Base-by-base conservation (phyloP, 1,140 invertebrate species). In the Micrasema minimum region DNA sequence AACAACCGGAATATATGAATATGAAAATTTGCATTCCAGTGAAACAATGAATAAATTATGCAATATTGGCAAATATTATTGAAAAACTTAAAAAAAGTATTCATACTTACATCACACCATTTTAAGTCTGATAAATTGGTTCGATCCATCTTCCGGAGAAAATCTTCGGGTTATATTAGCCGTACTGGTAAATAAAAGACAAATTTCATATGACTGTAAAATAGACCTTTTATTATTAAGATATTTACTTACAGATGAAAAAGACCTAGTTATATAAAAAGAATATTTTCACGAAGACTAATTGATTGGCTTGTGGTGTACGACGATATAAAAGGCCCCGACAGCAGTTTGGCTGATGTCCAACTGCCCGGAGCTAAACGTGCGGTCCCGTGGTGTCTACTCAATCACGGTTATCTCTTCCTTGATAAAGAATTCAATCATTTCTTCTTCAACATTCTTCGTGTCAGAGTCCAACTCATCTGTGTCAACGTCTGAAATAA, bases 341-440 rank as follows among this genome's bases (percentile, higher is more conserved):
- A 14, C 26, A 31, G 12, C 1, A 22, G 48, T 14, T 31, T 14
- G 31, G 23, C 7, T 26, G 26, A 20, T 31, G 26, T 2, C 26
- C 7, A 31, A 31, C 26, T 31, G 26, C 2, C 26, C 10, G 37
- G 16, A 23, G 57, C 31, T 37, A 11, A 23, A 16, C 12, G 67
- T 57, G 37, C 4, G n/a, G 37, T 7, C 26, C 46, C 62, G 53
- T 67, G 61, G 75, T 75, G 82, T 83, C 81, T 84, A 85, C 82
- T 93, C 91, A 77, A 96, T 85, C 71, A 92, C 83, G 16, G 90
- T 93, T 75, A 89, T 89, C 89, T 98, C 96, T 87, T 98, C 96
- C 88, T 97, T 98, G 78, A 98, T 90, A 86, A 99, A 94, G 90
- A 98, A 97, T 91, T 98, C 96, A 77, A 98, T 91, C 79, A 93